phyloP scores from a whole-genome alignment of 2,113 vertebrate species.

The Channa argus region DNA sequence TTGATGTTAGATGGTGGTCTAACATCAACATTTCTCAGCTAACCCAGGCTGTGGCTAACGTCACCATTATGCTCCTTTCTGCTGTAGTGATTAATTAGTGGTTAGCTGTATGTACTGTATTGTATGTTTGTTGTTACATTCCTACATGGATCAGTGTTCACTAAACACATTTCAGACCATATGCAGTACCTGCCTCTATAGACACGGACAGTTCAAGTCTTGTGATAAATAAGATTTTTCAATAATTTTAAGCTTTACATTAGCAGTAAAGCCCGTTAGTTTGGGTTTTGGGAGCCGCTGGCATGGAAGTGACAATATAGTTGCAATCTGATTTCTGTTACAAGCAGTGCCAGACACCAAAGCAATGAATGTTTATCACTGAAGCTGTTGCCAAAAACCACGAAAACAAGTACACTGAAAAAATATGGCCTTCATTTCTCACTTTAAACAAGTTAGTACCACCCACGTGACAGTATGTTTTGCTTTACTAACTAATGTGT shows the following conservation, averaged over 20 bases:
- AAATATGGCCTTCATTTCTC: constrained; percentile 63
- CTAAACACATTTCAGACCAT: not conserved
- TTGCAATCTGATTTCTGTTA: constrained; percentile 52
- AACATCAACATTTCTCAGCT: not conserved
- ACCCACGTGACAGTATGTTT: constrained; percentile 61
- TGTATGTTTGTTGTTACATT: not conserved
- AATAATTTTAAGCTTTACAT: constrained; percentile 9
- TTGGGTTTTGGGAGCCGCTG: constrained; percentile 34
- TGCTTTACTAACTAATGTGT: constrained; percentile 31
- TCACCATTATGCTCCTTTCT: constrained; percentile 5
- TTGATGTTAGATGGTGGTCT: not conserved
- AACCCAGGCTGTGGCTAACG: not conserved
- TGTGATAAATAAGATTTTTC: not conserved
- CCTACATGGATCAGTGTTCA: not conserved
- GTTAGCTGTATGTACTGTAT: not conserved
- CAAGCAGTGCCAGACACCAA: constrained; percentile 55
- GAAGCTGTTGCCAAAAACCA: constrained; percentile 51
- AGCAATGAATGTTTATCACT: constrained; percentile 48
- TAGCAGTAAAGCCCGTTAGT: constrained; percentile 20
- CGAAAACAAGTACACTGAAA: constrained; percentile 47
- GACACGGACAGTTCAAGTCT: not conserved
- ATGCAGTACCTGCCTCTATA: not conserved
- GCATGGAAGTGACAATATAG: constrained; percentile 40
- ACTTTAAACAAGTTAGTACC: constrained; percentile 57
- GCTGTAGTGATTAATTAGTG: not conserved